These are phyloP conservation scores for Chironomus tepperi DNA, from an alignment of 1,140 invertebrate genomes.

Conservation along the genomic window DNA sequence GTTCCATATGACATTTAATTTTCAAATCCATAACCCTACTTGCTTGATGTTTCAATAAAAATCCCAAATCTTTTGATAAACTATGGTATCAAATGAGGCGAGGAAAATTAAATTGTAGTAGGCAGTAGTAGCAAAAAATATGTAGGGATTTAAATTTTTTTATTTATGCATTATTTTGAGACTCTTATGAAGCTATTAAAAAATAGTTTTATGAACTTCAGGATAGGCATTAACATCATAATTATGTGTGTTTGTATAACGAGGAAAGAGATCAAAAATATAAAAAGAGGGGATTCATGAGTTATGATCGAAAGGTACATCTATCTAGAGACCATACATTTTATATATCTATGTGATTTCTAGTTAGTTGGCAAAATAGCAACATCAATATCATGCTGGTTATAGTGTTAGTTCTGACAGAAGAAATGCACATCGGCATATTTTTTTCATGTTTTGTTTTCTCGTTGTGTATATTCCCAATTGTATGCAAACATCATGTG, in stretches of 20 bases:
- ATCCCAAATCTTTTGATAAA: background rate
- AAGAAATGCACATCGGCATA: background rate
- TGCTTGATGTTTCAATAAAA: slow-evolving; percentile 14
- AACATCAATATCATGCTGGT: background rate
- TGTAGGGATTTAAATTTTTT: background rate
- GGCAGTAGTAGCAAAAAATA: background rate
- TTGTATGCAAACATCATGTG: slow-evolving; percentile 11
- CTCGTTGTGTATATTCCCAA: background rate
- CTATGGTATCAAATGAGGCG: slow-evolving; percentile 3
- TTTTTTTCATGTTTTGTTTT: slow-evolving; percentile 18
- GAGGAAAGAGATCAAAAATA: no score
- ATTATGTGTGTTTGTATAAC: background rate
- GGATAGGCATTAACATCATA: background rate
- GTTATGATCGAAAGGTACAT: no score
- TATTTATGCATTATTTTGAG: slow-evolving; percentile 1
- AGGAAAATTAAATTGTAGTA: background rate
- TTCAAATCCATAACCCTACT: background rate
- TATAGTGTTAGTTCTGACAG: background rate
- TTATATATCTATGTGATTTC: no score
- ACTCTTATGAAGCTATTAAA: background rate
- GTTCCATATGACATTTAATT: no score
- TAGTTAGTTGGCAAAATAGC: no score
- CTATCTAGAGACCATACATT: no score
- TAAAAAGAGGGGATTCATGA: no score
- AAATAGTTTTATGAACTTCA: slow-evolving; percentile 5